Conservation (phyloP, 2,888 invertebrate species). For the Ashinkailepas kermadecensis region DNA sequence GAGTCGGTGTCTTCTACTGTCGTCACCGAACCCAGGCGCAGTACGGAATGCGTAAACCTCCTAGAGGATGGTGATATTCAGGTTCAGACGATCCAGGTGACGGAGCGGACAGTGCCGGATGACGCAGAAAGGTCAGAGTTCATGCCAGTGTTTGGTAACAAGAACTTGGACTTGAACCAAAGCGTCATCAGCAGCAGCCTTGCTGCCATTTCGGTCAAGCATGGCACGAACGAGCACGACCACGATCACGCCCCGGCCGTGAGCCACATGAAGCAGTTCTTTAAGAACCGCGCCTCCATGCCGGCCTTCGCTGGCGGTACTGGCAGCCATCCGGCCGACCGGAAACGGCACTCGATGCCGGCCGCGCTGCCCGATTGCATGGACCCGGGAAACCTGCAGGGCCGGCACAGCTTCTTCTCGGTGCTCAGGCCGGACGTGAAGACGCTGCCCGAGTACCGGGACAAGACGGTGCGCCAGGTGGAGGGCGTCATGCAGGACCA, state of each 20-base stretch:
- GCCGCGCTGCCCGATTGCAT: conserved; percentile 5
- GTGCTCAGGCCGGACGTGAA: background rate
- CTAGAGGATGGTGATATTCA: too few relatives aligned
- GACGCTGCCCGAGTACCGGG: background rate
- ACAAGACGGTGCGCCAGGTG: conserved; percentile 10
- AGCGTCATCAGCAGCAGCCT: background rate
- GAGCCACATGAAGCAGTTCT: conserved; percentile 4
- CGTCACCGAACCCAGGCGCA: background rate
- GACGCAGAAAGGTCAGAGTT: background rate
- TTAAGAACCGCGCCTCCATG: background rate
- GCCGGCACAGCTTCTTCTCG: background rate
- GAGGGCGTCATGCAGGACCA: background rate
- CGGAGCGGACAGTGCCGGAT: background rate
- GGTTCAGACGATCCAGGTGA: background rate
- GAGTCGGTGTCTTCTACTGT: background rate
- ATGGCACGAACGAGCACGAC: background rate
- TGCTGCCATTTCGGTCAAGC: conserved; percentile 1
- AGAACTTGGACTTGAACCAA: background rate
- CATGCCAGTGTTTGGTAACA: background rate
- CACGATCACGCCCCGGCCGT: background rate
- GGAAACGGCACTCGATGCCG: background rate
- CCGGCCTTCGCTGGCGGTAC: background rate
- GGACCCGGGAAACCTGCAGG: background rate
- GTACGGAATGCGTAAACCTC: too few relatives aligned
- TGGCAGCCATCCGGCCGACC: too few relatives aligned